phyloP scores from a whole-genome alignment of 2,113 vertebrate genomes.

The Sebastes fasciatus region DNA sequence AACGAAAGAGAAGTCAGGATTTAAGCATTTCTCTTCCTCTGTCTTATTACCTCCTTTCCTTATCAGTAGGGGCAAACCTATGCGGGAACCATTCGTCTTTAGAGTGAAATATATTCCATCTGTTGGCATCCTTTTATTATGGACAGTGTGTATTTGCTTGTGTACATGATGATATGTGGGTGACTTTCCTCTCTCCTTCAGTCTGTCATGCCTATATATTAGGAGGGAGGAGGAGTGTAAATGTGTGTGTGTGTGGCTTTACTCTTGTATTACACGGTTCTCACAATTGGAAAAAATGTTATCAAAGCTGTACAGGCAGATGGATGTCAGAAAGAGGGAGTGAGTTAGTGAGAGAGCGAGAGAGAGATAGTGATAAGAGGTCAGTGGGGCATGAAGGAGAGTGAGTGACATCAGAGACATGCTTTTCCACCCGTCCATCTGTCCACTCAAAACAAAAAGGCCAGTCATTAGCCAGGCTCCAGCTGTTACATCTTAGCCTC shows the following conservation, averaged over 20 bases:
- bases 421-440: slow-evolving; percentile 75
- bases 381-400: slow-evolving; percentile 73
- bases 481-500: slow-evolving; percentile 66
- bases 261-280: slow-evolving; percentile 10
- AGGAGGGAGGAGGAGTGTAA: neutral
- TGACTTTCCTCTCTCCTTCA: slow-evolving; percentile 66
- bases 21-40: slow-evolving; percentile 2
- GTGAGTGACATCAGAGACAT: slow-evolving; percentile 67
- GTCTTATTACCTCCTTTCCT: slow-evolving; percentile 43
- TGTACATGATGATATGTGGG: slow-evolving; percentile 22
- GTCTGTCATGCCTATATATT: slow-evolving; percentile 12
- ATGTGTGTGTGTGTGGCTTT: neutral
- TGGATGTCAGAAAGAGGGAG: slow-evolving; percentile 28
- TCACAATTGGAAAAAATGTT: slow-evolving; percentile 25
- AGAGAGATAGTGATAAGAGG: slow-evolving; percentile 49
- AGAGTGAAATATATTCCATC: slow-evolving; percentile 51
- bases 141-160: slow-evolving; percentile 34
- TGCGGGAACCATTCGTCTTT: slow-evolving; percentile 57
- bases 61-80: slow-evolving; percentile 43
- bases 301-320: slow-evolving; percentile 42
- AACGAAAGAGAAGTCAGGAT: slow-evolving; percentile 9
- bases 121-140: slow-evolving; percentile 53
- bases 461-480: slow-evolving; percentile 67
- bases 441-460: slow-evolving; percentile 70
- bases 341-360: neutral